Percentiles rank a stretch among this genome's conserved stretches.
These are phyloP conservation scores for Notospermus geniculatus DNA, from an alignment of 1,140 invertebrate species.

Conservation along the genomic window DNA sequence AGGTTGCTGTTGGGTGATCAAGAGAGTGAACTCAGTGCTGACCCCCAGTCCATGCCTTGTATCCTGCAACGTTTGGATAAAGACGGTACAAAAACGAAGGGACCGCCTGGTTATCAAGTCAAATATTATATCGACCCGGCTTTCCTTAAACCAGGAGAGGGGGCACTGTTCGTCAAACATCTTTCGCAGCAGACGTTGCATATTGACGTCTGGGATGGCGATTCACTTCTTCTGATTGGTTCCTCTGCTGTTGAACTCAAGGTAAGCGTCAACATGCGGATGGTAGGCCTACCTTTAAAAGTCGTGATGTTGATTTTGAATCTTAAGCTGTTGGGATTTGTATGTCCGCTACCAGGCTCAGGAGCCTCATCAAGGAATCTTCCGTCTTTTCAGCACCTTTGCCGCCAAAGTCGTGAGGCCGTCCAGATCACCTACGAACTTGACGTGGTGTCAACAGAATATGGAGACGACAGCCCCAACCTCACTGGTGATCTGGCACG, in stretches of 20 bases:
- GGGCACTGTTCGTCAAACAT: conserved; percentile 48
- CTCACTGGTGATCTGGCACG: conserved; percentile 34
- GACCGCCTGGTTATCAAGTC: conserved; percentile 49
- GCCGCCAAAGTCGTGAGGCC: conserved; percentile 53
- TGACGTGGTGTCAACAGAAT: conserved; percentile 53
- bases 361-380: too few species aligned
- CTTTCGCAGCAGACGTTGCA: conserved; percentile 52
- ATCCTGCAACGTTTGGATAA: conserved; percentile 47
- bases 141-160: conserved; percentile 55
- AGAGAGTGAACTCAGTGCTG: conserved; percentile 38
- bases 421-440: conserved; percentile 55
- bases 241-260: conserved; percentile 51
- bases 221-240: conserved; percentile 55
- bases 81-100: conserved; percentile 39
- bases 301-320: too few species aligned
- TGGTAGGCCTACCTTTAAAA: too few species aligned
- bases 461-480: conserved; percentile 38
- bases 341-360: too few species aligned
- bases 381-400: too few species aligned
- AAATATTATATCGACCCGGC: conserved; percentile 55
- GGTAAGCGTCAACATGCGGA: conserved; percentile 43
- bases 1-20: conserved; percentile 44
- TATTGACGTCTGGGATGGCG: conserved; percentile 58
- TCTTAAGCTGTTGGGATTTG: too few species aligned
- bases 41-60: conserved; percentile 38